A percentile compares a stretch with the other conserved stretches of the same genome.
Conservation (phyloP, 2,888 invertebrate species). For the Tipula unca region DNA sequence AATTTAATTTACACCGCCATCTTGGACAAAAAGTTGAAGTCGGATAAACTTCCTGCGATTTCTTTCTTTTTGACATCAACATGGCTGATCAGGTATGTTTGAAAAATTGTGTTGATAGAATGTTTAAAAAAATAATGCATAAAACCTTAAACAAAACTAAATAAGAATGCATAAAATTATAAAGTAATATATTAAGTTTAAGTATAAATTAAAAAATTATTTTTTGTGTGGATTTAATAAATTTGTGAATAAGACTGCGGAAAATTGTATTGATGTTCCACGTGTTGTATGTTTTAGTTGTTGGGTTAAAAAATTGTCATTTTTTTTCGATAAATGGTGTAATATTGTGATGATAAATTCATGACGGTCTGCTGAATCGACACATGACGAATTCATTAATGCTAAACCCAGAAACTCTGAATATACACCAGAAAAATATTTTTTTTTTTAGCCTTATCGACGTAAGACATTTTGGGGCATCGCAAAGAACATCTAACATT, state of each 20-base stretch:
- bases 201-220: background rate
- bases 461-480: background rate
- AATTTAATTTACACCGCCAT: background rate
- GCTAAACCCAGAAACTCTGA: constrained; percentile 15
- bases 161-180: background rate
- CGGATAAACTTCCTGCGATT: constrained; percentile 4
- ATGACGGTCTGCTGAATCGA: constrained; percentile 61
- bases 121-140: background rate
- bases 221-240: background rate
- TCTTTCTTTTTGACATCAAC: constrained; percentile 45
- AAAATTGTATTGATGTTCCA: background rate
- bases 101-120: background rate
- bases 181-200: background rate
- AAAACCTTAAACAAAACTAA: background rate
- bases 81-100: constrained; percentile 75
- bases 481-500: background rate
- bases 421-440: background rate
- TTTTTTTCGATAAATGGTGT: background rate
- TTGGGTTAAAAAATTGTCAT: background rate
- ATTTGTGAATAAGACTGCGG: background rate
- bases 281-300: background rate
- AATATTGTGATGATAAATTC: constrained; percentile 56
- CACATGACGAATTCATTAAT: constrained; percentile 15
- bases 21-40: background rate
- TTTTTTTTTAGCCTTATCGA: background rate